Conservation (phyloP, 64 coral and sea anemone species). For the Montipora cactus region DNA sequence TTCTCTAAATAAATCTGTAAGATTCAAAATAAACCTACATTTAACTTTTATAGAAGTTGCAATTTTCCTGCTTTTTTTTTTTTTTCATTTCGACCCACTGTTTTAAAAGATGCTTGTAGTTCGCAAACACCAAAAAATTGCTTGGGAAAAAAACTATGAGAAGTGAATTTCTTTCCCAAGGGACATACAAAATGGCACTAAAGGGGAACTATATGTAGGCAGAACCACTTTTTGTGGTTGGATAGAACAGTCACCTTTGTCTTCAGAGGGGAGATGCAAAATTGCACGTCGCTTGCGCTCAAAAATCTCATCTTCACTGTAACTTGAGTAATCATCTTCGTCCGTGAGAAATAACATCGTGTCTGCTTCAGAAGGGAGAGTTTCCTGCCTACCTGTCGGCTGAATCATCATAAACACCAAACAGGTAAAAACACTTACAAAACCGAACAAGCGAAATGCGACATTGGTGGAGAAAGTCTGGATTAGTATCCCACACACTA, state of each 20-base stretch:
- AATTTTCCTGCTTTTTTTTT: no score
- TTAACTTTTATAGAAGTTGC: no score
- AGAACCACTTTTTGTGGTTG: slow-evolving; percentile 52
- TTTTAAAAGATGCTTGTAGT: no score
- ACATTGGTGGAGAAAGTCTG: slow-evolving; percentile 72
- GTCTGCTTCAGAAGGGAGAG: slow-evolving; percentile 76
- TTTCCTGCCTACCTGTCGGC: slow-evolving; percentile 70
- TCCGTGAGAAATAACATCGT: slow-evolving; percentile 77
- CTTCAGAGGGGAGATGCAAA: slow-evolving; percentile 69
- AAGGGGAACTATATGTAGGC: slow-evolving; percentile 71
- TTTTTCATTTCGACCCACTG: no score
- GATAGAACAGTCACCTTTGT: neutral
- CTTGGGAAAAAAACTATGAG: neutral
- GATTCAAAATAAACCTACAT: no score
- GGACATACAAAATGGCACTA: slow-evolving; percentile 86
- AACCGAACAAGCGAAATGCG: slow-evolving; percentile 77
- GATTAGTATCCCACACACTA: slow-evolving; percentile 78
- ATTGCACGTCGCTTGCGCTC: slow-evolving; percentile 41
- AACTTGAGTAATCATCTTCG: slow-evolving; percentile 88
- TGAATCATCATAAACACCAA: slow-evolving; percentile 74
- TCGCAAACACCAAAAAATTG: neutral
- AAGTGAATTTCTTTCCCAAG: slow-evolving; percentile 8
- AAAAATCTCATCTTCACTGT: slow-evolving; percentile 87
- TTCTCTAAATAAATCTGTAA: no score
- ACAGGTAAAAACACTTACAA: slow-evolving; percentile 69